Conservation (phyloP, 1,140 invertebrate genomes). For the Calephelis nemesis region DNA sequence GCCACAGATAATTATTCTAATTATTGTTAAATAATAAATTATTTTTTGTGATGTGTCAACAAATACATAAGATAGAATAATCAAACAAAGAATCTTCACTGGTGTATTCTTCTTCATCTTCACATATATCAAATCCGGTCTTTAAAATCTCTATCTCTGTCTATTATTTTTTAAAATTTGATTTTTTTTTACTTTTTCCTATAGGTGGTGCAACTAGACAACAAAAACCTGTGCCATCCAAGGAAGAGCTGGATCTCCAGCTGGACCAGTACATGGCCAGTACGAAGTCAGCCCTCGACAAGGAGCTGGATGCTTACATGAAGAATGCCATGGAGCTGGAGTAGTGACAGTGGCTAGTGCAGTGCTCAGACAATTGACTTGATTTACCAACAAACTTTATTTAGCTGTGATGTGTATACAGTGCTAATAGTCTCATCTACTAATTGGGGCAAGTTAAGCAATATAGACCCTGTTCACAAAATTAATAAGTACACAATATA, state of each 20-base stretch:
- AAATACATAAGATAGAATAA: too few species aligned
- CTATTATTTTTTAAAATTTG: too few species aligned
- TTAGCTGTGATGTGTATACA: neutral
- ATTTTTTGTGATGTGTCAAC: too few species aligned
- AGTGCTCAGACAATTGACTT: neutral
- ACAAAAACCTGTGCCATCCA: slow-evolving; percentile 55
- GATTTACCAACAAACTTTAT: neutral
- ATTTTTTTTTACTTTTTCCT: slow-evolving; percentile 14
- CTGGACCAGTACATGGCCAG: slow-evolving; percentile 83
- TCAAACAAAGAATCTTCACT: too few species aligned
- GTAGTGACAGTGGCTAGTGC: slow-evolving; percentile 12
- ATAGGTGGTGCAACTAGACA: slow-evolving; percentile 45
- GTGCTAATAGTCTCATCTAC: neutral
- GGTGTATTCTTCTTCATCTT: too few species aligned
- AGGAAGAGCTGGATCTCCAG: slow-evolving; percentile 81
- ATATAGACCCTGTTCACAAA: too few species aligned
- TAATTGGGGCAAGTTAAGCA: neutral
- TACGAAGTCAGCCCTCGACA: slow-evolving; percentile 78
- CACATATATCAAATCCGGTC: too few species aligned
- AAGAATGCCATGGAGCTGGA: slow-evolving; percentile 64
- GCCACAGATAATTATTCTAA: too few species aligned
- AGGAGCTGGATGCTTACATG: slow-evolving; percentile 76
- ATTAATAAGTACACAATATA: too few species aligned
- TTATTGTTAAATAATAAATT: too few species aligned
- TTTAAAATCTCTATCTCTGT: too few species aligned